These are phyloP conservation scores for Echeneis naucrates DNA, from an alignment of 2,797 vertebrate genomes.

Conservation along the genomic window DNA sequence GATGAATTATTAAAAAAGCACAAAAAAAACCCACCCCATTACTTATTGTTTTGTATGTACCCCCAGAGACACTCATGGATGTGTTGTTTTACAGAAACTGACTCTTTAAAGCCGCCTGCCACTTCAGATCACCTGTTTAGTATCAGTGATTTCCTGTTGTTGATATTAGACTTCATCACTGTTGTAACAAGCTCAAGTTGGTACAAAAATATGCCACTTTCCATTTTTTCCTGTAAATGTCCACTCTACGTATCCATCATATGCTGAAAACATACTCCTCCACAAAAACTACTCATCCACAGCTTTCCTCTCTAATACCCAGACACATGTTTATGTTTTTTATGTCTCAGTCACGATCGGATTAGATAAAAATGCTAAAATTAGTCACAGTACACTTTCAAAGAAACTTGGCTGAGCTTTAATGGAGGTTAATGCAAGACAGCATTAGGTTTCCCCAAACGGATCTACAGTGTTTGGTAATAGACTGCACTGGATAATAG, in stretches of 20 bases:
- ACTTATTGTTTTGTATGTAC: neutral
- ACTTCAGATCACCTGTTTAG: neutral
- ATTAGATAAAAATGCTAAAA: conserved; percentile 3
- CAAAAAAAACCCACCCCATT: neutral
- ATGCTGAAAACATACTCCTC: neutral
- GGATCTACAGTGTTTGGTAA: conserved; percentile 47
- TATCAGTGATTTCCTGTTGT: neutral
- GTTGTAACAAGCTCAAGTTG: conserved; percentile 11
- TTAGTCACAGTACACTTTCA: neutral
- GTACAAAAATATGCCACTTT: no score
- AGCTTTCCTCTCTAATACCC: neutral
- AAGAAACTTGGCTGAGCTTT: conserved; percentile 2
- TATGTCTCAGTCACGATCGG: neutral
- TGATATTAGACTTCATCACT: conserved; percentile 3
- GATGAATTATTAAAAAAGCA: neutral
- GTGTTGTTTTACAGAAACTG: neutral
- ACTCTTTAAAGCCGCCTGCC: neutral
- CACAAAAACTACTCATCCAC: neutral
- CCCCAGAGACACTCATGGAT: neutral
- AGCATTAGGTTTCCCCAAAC: conserved; percentile 37
- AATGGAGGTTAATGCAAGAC: conserved; percentile 20
- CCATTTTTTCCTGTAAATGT: neutral
- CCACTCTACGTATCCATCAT: neutral
- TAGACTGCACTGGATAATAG: conserved; percentile 57
- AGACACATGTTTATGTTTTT: neutral